Evolutionary conservation across 2,113 vertebrate genomes (phyloP).

Genomic region (Centropristis striata): DNA sequence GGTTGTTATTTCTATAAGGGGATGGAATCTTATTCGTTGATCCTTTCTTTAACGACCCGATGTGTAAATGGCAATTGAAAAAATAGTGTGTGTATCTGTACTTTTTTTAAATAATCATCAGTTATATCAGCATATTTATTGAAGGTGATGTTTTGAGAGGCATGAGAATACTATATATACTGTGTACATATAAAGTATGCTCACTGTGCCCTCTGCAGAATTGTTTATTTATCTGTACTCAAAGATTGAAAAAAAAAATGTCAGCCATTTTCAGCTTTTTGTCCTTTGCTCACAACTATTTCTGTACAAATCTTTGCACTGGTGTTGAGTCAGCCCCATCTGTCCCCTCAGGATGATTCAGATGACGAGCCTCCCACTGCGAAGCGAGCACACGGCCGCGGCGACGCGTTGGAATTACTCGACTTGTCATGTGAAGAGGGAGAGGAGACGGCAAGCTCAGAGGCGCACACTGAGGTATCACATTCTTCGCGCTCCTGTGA

Average conservation of each 20-base stretch:
- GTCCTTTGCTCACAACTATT: neutral
- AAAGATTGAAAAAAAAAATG: neutral
- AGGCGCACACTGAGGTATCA: conserved; percentile 66
- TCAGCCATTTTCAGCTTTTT: neutral
- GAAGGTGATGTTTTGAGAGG: neutral
- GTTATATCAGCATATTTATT: neutral
- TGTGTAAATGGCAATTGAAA: neutral
- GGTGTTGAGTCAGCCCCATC: conserved; percentile 37
- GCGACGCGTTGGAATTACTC: conserved; percentile 77
- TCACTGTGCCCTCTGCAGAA: neutral
- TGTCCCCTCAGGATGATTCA: conserved; percentile 87
- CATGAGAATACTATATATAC: neutral
- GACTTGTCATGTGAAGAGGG: conserved; percentile 93
- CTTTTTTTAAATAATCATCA: neutral
- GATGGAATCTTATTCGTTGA: too few species aligned
- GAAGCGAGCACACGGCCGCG: conserved; percentile 78
- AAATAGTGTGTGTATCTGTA: neutral
- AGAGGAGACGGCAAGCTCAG: conserved; percentile 88
- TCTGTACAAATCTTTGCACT: conserved; percentile 4
- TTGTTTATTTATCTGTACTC: neutral
- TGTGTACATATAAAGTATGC: neutral
- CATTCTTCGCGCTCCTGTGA: neutral
- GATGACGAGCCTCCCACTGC: conserved; percentile 82
- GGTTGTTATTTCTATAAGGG: too few species aligned
- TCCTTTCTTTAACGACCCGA: too few species aligned